Evolutionary conservation across 2,797 vertebrate species (phyloP), one percentile per base, ranked within the genome.

Genomic region (Thripadectes ignobilis): DNA sequence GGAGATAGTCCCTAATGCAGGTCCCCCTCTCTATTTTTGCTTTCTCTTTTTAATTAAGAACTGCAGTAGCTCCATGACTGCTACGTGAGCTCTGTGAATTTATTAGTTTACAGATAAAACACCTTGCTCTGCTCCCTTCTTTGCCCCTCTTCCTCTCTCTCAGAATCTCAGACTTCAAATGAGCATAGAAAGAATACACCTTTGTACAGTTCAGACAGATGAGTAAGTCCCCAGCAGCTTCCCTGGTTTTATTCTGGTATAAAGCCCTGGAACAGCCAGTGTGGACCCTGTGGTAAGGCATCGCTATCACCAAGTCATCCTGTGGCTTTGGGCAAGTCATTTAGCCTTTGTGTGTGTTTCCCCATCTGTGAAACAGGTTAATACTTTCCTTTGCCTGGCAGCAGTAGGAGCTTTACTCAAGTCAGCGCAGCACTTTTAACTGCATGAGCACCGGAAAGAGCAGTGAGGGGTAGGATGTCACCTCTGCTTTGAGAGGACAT

Each of bases 291-390:
- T 74, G 73, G 75, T 69, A 77, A 89, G 81, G 94, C 51, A 80
- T 94, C 83, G 1, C 66, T 95, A 80, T 93, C 92, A 87, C 78
- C 29, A 76, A 88, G 66, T 90, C 52, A 59, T 85, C 72, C 71
- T 74, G 58, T 87, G 80, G 83, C 89, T 95, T 95, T 90, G 77
- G 85, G 93, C 91, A 87, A 92, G 59, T 93, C 38, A 29, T 72
- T 91, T 67, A 89, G 73, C 76, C 68, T 80, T 96, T 92, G 84
- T 95, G 57, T 3, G 0, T 93, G 91, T 74, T 95, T 93, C 45
- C 38, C 81, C 87, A 74, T 94, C 93, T 93, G 81, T 96, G 89
- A 96, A 97, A 96, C 85, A 72, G 88, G 89, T 93, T 93, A 95
- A 92, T 94, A 63, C 77, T 95, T 92, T 43, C 34, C 48, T 93